These are phyloP conservation scores for Drosophila arawakana DNA, from an alignment of 1,140 invertebrate genomes.

Conservation along the genomic window DNA sequence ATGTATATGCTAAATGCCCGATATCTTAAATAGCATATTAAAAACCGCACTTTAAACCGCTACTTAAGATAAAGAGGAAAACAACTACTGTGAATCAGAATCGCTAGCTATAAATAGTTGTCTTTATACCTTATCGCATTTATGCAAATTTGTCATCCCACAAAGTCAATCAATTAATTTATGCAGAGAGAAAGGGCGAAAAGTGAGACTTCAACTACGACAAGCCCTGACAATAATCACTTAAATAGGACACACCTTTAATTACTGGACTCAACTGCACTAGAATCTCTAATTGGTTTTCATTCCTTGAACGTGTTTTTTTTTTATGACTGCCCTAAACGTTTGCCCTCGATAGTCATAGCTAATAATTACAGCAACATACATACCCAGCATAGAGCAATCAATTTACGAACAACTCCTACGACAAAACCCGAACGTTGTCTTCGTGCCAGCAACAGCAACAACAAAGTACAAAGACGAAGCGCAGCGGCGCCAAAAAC, in stretches of 20 bases:
- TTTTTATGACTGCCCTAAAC: slow-evolving; percentile 18
- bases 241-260: slow-evolving; percentile 23
- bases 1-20: neutral
- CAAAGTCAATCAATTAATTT: neutral
- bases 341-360: neutral
- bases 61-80: neutral
- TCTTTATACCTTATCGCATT: neutral
- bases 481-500: slow-evolving; percentile 6
- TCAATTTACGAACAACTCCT: slow-evolving; percentile 2
- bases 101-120: no score
- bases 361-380: neutral
- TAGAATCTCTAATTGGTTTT: slow-evolving; percentile 35
- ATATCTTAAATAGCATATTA: neutral
- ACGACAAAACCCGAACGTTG: slow-evolving; percentile 15
- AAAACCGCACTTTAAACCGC: no score
- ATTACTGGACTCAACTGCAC: slow-evolving; percentile 3
- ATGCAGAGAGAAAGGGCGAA: neutral
- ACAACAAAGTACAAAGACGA: slow-evolving; percentile 35
- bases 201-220: neutral
- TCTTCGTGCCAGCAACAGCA: slow-evolving; percentile 23
- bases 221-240: slow-evolving; percentile 17
- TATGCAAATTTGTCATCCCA: neutral
- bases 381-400: neutral
- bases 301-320: neutral
- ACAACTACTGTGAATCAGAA: neutral